Evolutionary conservation across 2,888 invertebrate genomes (phyloP), one percentile per base, ranked within the genome.

Genomic region (Gryllus longicercus): DNA sequence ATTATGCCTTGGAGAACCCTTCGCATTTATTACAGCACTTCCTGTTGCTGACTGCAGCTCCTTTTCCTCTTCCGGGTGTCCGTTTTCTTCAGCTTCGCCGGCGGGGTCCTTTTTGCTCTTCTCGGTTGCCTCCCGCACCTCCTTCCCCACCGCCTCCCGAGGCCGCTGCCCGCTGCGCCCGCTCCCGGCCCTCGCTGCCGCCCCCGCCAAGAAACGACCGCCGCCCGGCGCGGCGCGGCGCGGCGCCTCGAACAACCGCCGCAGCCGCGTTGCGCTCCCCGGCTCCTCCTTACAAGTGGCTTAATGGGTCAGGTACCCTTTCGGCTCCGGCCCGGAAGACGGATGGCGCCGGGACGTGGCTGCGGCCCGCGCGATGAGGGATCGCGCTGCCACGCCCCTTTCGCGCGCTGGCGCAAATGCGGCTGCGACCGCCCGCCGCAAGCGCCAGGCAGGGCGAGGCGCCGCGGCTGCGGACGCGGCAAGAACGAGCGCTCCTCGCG

Each of bases 291-390:
- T 63, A 16, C 63, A 63, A 63, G 63, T 63, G 63, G 63, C 63
- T 63, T 63, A 63, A 63, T 63, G 63, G 63, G 63, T 63, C 63
- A 63, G 63, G 63, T 63, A 63, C 63, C 38, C 38, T 63, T 63
- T n/a, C 63, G 16, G 63, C 63, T 63, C 8, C 63, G 16, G n/a
- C 63, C 38, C 63, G 63, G 14, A 63, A 63, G 63, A 63, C 63
- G 11, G 63, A 63, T 63, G 63, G 63, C 14, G 38, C 38, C 38
- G 38, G 38, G 38, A 38, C 38, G 38, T 38, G n/a, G 63, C 14
- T 18, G 63, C 14, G 63, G 63, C 14, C 63, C n/a, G 4, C 63
- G 16, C 16, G 63, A 63, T 63, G 63, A 63, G 63, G 63, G 8
- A 63, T 63, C 63, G 63, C n/a, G 38, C 5, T 12, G 63, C 63